These are phyloP conservation scores for Stegodyphus dumicola DNA, from an alignment of 1,140 invertebrate species.

Conservation along the genomic window DNA sequence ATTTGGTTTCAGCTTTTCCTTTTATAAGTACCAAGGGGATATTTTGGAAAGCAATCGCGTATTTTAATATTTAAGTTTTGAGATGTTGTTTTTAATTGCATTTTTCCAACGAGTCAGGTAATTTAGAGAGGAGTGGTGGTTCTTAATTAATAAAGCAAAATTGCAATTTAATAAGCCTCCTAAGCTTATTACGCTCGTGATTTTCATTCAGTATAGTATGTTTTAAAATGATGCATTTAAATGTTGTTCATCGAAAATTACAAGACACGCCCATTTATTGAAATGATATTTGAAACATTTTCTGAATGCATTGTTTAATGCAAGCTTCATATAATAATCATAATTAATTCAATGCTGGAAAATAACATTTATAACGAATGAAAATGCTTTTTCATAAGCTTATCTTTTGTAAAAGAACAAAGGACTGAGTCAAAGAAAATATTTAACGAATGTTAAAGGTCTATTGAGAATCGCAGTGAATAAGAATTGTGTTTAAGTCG, in stretches of 20 bases:
- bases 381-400: too few relatives aligned
- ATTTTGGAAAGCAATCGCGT: constrained; percentile 23
- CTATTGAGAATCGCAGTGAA: too few relatives aligned
- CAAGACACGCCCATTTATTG: background rate
- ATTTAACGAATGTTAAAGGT: too few relatives aligned
- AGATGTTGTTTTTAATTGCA: constrained; percentile 25
- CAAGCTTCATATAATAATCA: background rate
- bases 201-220: background rate
- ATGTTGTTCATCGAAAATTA: background rate
- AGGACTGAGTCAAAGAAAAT: too few relatives aligned
- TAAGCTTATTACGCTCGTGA: background rate
- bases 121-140: constrained; percentile 10
- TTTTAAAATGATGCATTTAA: background rate
- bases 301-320: background rate
- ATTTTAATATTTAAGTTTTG: constrained; percentile 56
- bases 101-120: constrained; percentile 7
- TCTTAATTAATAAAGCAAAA: constrained; percentile 48
- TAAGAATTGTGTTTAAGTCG: too few relatives aligned
- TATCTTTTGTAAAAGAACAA: too few relatives aligned
- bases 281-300: background rate
- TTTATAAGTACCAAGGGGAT: background rate
- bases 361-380: too few relatives aligned
- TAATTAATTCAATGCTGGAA: too few relatives aligned
- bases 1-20: background rate
- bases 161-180: background rate